Percentiles rank a stretch among this genome's conserved stretches.
phyloP scores from a whole-genome alignment of 2,888 invertebrate genomes.

The Nymphalis c-album region DNA sequence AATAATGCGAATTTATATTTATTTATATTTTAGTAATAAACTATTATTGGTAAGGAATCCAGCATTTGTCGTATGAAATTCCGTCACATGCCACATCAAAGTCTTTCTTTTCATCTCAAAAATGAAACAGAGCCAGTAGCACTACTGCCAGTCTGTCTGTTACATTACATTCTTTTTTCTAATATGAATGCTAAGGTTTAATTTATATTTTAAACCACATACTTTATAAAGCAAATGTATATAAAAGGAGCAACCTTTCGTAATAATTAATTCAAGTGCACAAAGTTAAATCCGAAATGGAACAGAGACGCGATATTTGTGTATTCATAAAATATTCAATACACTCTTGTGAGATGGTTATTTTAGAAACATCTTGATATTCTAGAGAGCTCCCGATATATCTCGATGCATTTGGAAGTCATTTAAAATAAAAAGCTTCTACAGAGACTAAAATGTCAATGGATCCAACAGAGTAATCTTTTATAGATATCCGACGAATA shows the following conservation, averaged over 20 bases:
- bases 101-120: too few species aligned
- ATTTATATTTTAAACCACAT: background rate
- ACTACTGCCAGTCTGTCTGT: too few species aligned
- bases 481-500: too few species aligned
- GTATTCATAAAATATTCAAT: conserved; percentile 29
- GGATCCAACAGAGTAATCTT: background rate
- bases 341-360: conserved; percentile 25
- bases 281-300: conserved; percentile 15
- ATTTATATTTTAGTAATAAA: too few species aligned
- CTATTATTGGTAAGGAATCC: too few species aligned
- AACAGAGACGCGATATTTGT: conserved; percentile 9
- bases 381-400: conserved; percentile 32
- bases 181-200: too few species aligned
- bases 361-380: conserved; percentile 30
- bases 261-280: background rate
- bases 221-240: background rate
- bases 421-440: background rate
- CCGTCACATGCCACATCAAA: too few species aligned
- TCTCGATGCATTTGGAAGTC: conserved; percentile 5
- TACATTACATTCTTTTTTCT: too few species aligned
- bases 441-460: background rate
- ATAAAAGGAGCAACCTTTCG: background rate
- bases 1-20: too few species aligned
- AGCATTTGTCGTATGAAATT: too few species aligned
- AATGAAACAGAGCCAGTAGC: too few species aligned